Percentiles rank a stretch among this genome's conserved stretches.
Conservation (phyloP, 1,140 invertebrate genomes). For the Drosophila kanapiae region DNA sequence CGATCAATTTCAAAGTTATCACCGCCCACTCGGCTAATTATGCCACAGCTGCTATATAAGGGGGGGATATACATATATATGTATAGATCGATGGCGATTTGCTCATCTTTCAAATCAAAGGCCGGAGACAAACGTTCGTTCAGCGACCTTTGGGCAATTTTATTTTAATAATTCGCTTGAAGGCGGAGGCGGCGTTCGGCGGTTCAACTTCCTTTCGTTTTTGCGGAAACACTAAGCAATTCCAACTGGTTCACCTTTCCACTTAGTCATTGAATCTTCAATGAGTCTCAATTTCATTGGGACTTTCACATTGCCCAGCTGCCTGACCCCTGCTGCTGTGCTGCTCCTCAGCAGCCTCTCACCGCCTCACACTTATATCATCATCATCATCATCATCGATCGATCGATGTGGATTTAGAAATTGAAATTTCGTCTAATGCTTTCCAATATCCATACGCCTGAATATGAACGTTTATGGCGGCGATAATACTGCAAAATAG, state of each 20-base stretch:
- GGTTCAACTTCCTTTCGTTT: conserved; percentile 62
- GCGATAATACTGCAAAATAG: conserved; percentile 40
- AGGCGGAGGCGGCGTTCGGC: conserved; percentile 15
- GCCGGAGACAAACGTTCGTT: conserved; percentile 67
- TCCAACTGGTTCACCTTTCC: conserved; percentile 72
- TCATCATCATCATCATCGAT: conserved; percentile 28
- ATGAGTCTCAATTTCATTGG: conserved; percentile 53
- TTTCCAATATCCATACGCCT: conserved; percentile 28
- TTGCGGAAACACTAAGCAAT: conserved; percentile 59
- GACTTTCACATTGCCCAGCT: conserved; percentile 51
- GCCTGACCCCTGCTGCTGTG: conserved; percentile 32
- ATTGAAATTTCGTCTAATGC: conserved; percentile 57
- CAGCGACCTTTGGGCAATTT: conserved; percentile 68
- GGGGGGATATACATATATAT: background rate
- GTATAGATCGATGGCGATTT: conserved; percentile 30
- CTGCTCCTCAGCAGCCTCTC: conserved; percentile 18
- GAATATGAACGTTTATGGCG: conserved; percentile 23
- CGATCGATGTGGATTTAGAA: conserved; percentile 35
- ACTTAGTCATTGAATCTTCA: conserved; percentile 61
- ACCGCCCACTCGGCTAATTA: conserved; percentile 50
- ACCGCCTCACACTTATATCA: conserved; percentile 14
- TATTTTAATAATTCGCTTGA: conserved; percentile 15
- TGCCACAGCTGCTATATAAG: conserved; percentile 49
- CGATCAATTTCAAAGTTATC: conserved; percentile 56
- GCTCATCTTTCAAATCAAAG: conserved; percentile 49